A percentile compares a stretch with the other conserved stretches of the same genome.
Conservation (phyloP, 2,113 vertebrate species). For the Phocoena sinus region DNA sequence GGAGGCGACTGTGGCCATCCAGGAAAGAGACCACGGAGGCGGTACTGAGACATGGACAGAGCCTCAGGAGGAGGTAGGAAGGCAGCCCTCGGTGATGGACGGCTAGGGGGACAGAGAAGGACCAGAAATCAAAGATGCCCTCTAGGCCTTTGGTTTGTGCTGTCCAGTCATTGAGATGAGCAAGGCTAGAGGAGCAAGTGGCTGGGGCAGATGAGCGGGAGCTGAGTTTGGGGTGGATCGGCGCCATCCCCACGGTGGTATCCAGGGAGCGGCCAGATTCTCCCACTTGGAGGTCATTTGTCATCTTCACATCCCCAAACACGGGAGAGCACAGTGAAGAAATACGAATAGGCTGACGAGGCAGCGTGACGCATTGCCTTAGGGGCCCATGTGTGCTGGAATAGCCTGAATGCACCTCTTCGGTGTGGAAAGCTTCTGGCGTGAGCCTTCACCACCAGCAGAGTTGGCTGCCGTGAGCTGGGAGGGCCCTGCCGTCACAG, state of each 20-base stretch:
- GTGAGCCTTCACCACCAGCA: neutral
- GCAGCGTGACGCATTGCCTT: neutral
- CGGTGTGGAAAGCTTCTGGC: neutral
- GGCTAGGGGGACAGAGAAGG: neutral
- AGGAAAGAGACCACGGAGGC: neutral
- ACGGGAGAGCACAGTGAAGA: neutral
- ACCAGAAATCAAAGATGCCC: neutral
- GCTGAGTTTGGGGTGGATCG: neutral
- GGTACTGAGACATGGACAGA: neutral
- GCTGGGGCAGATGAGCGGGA: neutral
- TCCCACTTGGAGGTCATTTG: neutral
- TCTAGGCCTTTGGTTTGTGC: neutral
- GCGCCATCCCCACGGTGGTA: neutral
- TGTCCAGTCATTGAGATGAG: too few relatives aligned
- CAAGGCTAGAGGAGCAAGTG: neutral
- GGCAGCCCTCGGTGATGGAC: neutral
- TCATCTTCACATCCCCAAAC: neutral
- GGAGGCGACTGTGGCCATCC: neutral
- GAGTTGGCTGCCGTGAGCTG: neutral
- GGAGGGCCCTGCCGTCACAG: neutral
- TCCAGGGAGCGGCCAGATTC: neutral
- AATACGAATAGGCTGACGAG: neutral
- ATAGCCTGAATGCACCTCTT: rapidly evolving
- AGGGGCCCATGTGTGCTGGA: neutral
- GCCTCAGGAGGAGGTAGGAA: neutral